Evolutionary conservation across 2,888 invertebrate species (phyloP).

Genomic region (Leptopilina myrica): DNA sequence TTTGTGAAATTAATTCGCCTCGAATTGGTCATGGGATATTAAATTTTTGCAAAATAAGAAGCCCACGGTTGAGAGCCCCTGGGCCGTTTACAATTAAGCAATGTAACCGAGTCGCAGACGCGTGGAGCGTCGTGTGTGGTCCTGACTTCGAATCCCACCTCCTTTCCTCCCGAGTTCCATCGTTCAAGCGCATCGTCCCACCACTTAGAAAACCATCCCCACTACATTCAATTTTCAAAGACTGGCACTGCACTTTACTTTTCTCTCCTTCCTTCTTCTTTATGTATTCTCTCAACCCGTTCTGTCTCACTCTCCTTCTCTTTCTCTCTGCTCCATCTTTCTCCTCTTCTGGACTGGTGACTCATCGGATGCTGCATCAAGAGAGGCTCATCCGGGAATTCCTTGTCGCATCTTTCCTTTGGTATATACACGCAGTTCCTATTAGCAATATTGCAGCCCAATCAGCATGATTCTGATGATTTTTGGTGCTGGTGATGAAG

Average conservation of each 20-base stretch:
- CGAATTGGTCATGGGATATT: not conserved
- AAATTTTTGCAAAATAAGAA: not conserved
- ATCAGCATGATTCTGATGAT: constrained; percentile 35
- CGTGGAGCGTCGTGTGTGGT: constrained; percentile 77
- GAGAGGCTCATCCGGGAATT: constrained; percentile 51
- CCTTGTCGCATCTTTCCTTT: constrained; percentile 17
- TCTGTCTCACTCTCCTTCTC: constrained; percentile 38
- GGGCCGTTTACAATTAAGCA: constrained; percentile 76
- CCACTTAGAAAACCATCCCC: constrained; percentile 56
- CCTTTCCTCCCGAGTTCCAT: constrained; percentile 59
- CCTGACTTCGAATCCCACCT: constrained; percentile 72
- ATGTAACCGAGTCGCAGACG: constrained; percentile 76
- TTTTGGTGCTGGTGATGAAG: not conserved
- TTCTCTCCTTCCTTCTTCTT: constrained; percentile 50
- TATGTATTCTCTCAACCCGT: constrained; percentile 55
- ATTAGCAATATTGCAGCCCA: constrained; percentile 36
- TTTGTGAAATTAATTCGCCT: not conserved
- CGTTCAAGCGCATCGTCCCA: constrained; percentile 56
- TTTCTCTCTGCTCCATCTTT: constrained; percentile 43
- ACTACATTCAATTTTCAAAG: constrained; percentile 55
- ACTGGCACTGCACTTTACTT: constrained; percentile 49
- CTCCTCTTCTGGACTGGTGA: constrained; percentile 46
- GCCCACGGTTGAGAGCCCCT: constrained; percentile 67
- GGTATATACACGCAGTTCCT: not conserved
- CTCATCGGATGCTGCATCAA: constrained; percentile 45